These are phyloP conservation scores for Melanchra persicariae DNA, from an alignment of 2,888 invertebrate species.

Conservation along the genomic window DNA sequence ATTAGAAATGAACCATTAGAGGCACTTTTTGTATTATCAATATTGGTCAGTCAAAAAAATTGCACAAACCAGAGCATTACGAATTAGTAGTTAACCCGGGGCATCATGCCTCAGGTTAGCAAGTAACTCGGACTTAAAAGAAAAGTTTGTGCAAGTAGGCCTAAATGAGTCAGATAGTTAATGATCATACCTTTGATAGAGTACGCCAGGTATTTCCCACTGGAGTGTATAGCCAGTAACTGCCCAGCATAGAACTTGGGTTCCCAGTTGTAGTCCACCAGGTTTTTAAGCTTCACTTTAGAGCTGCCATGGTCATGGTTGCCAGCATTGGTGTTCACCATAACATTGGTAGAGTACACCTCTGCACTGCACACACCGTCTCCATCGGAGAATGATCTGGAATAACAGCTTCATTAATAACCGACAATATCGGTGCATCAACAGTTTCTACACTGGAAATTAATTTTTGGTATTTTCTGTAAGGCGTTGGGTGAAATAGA, in stretches of 20 bases:
- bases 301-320: slow-evolving; percentile 95
- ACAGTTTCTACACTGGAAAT: background rate
- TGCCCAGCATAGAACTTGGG: slow-evolving; percentile 96
- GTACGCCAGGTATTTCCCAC: slow-evolving; percentile 96
- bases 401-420: slow-evolving; percentile 37
- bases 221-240: slow-evolving; percentile 96
- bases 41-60: too few relatives aligned
- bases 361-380: slow-evolving; percentile 91
- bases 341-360: slow-evolving; percentile 92
- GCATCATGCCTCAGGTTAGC: too few relatives aligned
- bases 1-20: too few relatives aligned
- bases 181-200: slow-evolving; percentile 94
- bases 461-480: background rate
- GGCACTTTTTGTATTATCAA: too few relatives aligned
- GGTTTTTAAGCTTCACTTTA: slow-evolving; percentile 96
- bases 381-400: slow-evolving; percentile 91
- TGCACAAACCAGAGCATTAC: too few relatives aligned
- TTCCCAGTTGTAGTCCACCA: slow-evolving; percentile 98
- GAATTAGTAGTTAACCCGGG: too few relatives aligned
- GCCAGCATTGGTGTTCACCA: slow-evolving; percentile 93
- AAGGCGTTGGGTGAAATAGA: background rate
- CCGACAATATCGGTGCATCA: background rate
- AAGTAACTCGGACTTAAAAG: too few relatives aligned
- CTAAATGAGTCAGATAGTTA: background rate
- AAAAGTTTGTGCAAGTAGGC: background rate